These are phyloP conservation scores for Protonemura montana DNA, from an alignment of 2,888 invertebrate species.

Conservation along the genomic window DNA sequence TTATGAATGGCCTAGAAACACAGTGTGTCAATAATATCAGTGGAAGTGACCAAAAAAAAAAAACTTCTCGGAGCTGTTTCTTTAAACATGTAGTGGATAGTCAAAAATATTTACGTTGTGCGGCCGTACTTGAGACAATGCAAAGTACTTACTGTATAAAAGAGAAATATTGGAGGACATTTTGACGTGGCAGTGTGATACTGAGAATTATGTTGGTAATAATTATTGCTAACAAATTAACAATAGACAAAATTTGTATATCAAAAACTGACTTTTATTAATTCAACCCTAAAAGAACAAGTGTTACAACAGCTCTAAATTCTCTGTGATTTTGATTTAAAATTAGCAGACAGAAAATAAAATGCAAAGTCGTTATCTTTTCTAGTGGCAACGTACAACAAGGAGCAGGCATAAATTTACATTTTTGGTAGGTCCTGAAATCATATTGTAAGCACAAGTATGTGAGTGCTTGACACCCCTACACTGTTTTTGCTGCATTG, in stretches of 20 bases:
- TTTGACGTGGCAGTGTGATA: background rate
- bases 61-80: constrained; percentile 7
- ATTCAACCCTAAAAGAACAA: background rate
- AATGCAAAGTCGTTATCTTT: too few species aligned
- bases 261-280: background rate
- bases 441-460: background rate
- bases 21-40: background rate
- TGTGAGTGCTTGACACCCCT: background rate
- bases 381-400: too few species aligned
- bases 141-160: background rate
- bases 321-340: too few species aligned
- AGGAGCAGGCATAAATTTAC: background rate
- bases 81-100: background rate
- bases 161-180: background rate
- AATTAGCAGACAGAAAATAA: too few species aligned
- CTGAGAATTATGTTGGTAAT: background rate
- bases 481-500: background rate
- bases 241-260: background rate
- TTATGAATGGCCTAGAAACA: background rate
- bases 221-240: constrained; percentile 5
- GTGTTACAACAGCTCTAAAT: background rate
- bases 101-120: background rate
- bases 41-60: background rate
- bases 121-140: background rate
- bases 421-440: background rate